Evolutionary conservation across 2,113 vertebrate species (phyloP).

Genomic region (Pelodiscus sinensis): DNA sequence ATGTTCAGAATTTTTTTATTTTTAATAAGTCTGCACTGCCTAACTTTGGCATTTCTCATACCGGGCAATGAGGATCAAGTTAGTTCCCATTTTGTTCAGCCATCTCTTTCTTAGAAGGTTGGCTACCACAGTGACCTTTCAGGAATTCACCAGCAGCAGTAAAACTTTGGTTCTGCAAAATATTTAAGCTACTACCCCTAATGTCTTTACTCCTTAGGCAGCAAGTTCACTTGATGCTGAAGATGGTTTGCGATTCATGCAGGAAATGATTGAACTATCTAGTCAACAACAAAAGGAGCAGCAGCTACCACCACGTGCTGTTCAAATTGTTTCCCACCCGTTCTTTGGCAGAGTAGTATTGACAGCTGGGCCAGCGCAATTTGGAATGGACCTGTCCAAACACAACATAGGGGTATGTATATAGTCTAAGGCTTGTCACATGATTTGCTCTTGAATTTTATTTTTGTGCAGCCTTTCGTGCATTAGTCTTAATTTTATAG

Average conservation of each 20-base stretch:
- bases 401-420: constrained; percentile 88
- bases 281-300: constrained; percentile 99
- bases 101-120: neutral
- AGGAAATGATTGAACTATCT: constrained; percentile 99
- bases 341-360: constrained; percentile 96
- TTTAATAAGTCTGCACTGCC: neutral
- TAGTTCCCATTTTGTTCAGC: neutral
- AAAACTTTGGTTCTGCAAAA: neutral
- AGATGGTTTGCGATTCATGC: constrained; percentile 98
- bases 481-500: neutral
- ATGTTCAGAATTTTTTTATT: neutral
- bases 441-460: neutral
- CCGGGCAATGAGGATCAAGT: neutral
- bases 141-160: neutral
- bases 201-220: constrained; percentile 79
- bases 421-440: neutral
- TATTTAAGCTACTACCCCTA: neutral
- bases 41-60: neutral
- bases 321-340: constrained; percentile 95
- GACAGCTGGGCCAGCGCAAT: constrained; percentile 96
- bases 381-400: constrained; percentile 94
- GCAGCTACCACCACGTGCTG: constrained; percentile 95
- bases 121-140: neutral
- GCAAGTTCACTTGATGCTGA: constrained; percentile 95
- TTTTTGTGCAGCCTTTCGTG: neutral